These are phyloP conservation scores for Pituophis catenifer DNA, from an alignment of 2,113 vertebrate species.

Conservation along the genomic window DNA sequence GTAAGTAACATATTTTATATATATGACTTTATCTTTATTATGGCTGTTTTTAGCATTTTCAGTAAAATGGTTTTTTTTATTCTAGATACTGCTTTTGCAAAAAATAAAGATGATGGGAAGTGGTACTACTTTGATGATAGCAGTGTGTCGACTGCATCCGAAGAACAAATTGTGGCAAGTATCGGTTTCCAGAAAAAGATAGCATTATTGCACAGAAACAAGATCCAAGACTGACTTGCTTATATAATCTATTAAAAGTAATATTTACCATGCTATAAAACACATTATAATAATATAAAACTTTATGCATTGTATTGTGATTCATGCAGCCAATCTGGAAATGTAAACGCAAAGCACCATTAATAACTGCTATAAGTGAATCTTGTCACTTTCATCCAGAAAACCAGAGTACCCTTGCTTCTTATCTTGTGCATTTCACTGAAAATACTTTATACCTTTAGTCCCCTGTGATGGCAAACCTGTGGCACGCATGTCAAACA, in stretches of 20 bases:
- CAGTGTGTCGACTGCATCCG: constrained; percentile 88
- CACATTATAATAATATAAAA: neutral
- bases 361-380: neutral
- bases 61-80: constrained; percentile 26
- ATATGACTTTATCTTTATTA: neutral
- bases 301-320: neutral
- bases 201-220: neutral
- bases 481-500: neutral
- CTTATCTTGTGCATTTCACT: neutral
- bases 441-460: neutral
- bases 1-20: constrained; percentile 76
- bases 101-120: constrained; percentile 93
- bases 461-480: neutral
- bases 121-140: constrained; percentile 99
- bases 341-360: neutral
- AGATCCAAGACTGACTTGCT: neutral
- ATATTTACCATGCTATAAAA: neutral
- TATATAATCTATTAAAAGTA: neutral
- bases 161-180: constrained; percentile 98
- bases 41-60: neutral
- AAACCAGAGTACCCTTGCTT: neutral
- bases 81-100: constrained; percentile 94
- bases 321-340: neutral
- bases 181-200: constrained; percentile 32
- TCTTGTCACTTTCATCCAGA: neutral